Evolutionary conservation across 2,888 invertebrate species (phyloP), one percentile per base, ranked within the genome.

Genomic region (Sphinx pinastri): DNA sequence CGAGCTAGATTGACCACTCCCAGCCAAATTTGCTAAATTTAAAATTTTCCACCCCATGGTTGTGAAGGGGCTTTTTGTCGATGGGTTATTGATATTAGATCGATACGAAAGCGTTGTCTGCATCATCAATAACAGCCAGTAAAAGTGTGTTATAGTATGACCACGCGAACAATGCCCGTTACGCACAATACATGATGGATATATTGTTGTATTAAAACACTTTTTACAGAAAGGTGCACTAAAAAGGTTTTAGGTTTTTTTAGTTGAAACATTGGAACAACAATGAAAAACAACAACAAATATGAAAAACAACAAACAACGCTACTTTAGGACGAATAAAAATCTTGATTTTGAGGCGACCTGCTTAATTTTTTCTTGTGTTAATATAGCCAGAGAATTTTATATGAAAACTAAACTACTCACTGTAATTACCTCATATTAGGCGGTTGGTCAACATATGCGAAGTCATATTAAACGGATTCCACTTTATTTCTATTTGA

Each of bases 61-160:
- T 85, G 80, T 81, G 78, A 82, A 83, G 86, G 86, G 87, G 85
- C 89, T 88, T 90, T 91, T 91, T 88, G 88, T 87, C 84, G 90
- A 90, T 90, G 86, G 91, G 90, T 91, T 93, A 93, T 93, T 91
- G 91, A 92, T 91, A 91, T 89, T 86, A 86, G 84, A 83, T 84
- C 87, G 88, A 87, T 85, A 85, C 87, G 85, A 89, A 88, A 81
- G 88, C 84, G 88, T 83, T 89, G 77, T 83, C 83, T 78, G 80
- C 82, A 85, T 87, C 89, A 90, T 90, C 88, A 87, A 88, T 88
- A 87, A 86, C 84, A 76, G 84, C 82, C 77, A 72, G 81, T 81
- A 78, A 80, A 80, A 80, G 75, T 80, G 79, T 76, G 80, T 78
- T 69, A 68, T 69, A 73, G 74, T 80, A 79, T 82, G 81, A 79